Evolutionary conservation across 1,140 invertebrate genomes (phyloP).

Genomic region (Euwallacea similis): DNA sequence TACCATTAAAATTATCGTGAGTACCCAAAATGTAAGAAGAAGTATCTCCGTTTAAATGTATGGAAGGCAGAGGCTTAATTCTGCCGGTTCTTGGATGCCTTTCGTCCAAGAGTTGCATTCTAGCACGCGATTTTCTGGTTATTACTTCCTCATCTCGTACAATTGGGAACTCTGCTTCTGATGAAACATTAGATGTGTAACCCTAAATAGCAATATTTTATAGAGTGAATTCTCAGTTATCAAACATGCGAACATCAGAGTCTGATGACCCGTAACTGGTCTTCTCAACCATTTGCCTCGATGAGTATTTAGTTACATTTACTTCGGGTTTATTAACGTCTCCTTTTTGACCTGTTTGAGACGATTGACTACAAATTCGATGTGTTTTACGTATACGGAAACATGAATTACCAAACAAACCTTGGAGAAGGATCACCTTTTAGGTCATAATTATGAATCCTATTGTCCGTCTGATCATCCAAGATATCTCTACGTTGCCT

Average conservation of each 20-base stretch:
- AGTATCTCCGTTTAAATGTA: constrained; percentile 48
- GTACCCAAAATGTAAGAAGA: constrained; percentile 46
- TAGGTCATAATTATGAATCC: too few species aligned
- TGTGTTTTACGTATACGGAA: too few species aligned
- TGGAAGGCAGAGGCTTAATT: constrained; percentile 42
- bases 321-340: background rate
- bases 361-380: background rate
- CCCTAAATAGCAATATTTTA: background rate
- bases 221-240: background rate
- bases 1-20: constrained; percentile 49
- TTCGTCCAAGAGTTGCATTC: constrained; percentile 31
- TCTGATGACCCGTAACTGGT: background rate
- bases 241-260: background rate
- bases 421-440: too few species aligned
- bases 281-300: background rate
- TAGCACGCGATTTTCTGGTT: constrained; percentile 18
- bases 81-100: constrained; percentile 36
- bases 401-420: too few species aligned
- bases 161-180: constrained; percentile 13
- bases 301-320: too few species aligned
- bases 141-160: constrained; percentile 22
- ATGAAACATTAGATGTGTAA: background rate
- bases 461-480: too few species aligned
- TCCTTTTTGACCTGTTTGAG: background rate
- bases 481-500: too few species aligned